These are phyloP conservation scores for Spilogale gracilis DNA, from an alignment of 2,113 vertebrate genomes.

Conservation along the genomic window DNA sequence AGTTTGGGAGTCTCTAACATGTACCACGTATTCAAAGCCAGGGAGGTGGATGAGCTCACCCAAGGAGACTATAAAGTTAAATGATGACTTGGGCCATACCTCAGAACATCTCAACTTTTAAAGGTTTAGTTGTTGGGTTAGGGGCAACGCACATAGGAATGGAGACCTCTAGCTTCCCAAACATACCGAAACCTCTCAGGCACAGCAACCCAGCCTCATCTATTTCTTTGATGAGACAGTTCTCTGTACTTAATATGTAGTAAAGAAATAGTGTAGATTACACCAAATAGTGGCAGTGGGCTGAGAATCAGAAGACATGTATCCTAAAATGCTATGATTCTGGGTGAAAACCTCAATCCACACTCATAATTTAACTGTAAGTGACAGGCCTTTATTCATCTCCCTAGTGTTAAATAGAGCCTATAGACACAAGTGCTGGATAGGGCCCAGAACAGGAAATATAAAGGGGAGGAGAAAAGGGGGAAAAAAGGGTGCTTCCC, in stretches of 20 bases:
- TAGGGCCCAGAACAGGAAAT: background rate
- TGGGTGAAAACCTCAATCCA: background rate
- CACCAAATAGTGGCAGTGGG: background rate
- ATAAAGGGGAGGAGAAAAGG: background rate
- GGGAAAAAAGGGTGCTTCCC: background rate
- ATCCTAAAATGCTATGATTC: constrained; percentile 33
- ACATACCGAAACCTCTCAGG: background rate
- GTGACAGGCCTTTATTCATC: background rate
- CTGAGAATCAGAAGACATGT: background rate
- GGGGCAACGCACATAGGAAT: background rate
- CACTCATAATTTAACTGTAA: background rate
- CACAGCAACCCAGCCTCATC: background rate
- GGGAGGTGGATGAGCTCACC: background rate
- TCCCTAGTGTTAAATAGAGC: background rate
- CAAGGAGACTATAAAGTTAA: background rate
- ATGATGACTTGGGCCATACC: background rate
- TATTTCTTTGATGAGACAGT: background rate
- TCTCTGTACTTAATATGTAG: background rate
- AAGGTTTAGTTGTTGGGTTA: background rate
- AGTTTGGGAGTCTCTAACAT: background rate
- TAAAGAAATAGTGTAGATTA: background rate
- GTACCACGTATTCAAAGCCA: background rate
- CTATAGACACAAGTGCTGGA: background rate
- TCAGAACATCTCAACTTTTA: background rate
- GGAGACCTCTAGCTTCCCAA: background rate